Conservation (phyloP, 2,113 vertebrate species). For the Choloepus hoffmanni region DNA sequence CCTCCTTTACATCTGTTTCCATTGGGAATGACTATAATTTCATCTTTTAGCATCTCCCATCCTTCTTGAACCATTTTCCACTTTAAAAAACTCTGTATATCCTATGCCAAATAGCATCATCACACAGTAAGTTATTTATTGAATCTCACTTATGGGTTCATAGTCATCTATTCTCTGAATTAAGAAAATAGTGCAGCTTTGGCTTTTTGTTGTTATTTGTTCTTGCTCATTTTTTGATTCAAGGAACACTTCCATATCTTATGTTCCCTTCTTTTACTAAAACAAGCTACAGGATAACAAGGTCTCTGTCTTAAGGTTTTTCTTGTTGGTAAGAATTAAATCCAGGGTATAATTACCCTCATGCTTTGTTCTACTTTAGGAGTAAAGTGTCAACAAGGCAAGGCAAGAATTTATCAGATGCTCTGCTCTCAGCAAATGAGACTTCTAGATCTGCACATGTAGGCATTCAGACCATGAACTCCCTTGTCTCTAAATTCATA, state of each 20-base stretch:
- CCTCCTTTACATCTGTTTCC: neutral
- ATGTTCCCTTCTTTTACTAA: neutral
- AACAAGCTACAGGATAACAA: neutral
- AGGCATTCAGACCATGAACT: neutral
- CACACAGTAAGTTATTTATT: conserved; percentile 18
- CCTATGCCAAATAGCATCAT: neutral
- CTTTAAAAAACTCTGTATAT: neutral
- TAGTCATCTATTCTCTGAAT: conserved; percentile 20
- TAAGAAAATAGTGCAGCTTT: conserved; percentile 27
- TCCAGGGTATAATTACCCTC: neutral
- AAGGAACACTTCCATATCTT: neutral
- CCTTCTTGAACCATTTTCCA: neutral
- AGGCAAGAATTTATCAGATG: neutral
- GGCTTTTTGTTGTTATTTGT: neutral
- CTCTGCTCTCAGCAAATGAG: conserved; percentile 17
- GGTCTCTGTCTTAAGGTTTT: neutral
- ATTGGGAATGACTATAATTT: neutral
- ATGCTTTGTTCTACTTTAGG: neutral
- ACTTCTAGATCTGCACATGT: neutral
- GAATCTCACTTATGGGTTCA: neutral
- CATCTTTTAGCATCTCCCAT: neutral
- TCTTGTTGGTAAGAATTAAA: conserved; percentile 40
- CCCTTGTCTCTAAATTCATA: neutral
- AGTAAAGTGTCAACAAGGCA: neutral
- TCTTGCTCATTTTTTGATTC: neutral